These are phyloP conservation scores for Serinus canaria DNA, from an alignment of 2,113 vertebrate genomes.

Conservation along the genomic window DNA sequence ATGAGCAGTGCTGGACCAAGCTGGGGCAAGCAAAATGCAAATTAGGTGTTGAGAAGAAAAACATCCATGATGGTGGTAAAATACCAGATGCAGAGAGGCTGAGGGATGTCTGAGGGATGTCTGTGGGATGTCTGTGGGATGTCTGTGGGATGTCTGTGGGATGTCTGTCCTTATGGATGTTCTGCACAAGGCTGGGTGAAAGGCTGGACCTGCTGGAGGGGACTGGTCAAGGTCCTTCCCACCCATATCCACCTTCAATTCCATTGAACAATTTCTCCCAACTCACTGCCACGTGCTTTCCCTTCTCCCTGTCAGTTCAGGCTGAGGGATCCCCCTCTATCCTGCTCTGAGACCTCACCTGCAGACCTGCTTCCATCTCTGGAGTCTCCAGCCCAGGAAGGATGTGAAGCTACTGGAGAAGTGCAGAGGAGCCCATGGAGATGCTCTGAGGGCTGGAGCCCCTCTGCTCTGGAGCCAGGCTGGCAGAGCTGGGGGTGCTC, in stretches of 20 bases:
- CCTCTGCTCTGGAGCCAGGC: background rate
- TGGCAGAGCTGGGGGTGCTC: background rate
- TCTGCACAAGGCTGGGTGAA: background rate
- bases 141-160: no score
- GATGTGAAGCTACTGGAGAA: background rate
- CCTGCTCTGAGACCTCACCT: background rate
- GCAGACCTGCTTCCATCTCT: background rate
- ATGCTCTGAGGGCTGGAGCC: background rate
- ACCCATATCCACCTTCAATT: background rate
- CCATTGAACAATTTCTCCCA: background rate
- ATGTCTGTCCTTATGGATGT: background rate
- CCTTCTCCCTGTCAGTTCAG: fast-evolving
- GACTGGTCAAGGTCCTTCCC: background rate
- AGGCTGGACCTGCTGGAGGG: background rate
- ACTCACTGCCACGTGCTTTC: background rate
- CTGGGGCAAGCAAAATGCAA: background rate
- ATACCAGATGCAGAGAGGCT: background rate
- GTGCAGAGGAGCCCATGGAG: background rate
- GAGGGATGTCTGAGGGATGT: background rate
- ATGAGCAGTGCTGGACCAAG: background rate
- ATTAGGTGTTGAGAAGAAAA: background rate
- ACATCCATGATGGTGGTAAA: fast-evolving
- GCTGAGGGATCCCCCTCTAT: background rate
- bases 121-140: no score
- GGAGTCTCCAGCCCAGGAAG: background rate